A percentile compares a stretch with the other conserved stretches of the same genome.
Conservation (phyloP, 2,113 vertebrate genomes). For the Colinus virginianus region DNA sequence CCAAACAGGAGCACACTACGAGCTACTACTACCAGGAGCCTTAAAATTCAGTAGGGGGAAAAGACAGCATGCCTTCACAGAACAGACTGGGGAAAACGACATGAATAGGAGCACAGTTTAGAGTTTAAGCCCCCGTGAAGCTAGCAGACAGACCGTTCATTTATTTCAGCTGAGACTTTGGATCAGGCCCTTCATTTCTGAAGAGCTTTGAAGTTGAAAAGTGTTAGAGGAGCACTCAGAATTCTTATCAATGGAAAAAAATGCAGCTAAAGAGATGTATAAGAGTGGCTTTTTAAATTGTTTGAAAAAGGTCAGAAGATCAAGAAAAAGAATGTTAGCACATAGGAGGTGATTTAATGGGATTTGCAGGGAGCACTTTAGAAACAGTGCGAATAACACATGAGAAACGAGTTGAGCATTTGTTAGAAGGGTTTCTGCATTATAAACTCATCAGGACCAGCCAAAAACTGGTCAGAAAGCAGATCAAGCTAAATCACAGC, state of each 20-base stretch:
- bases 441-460: background rate
- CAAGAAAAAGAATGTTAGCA: background rate
- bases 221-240: slow-evolving; percentile 30
- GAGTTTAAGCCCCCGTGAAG: background rate
- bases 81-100: background rate
- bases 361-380: slow-evolving; percentile 9
- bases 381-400: background rate
- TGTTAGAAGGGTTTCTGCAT: background rate
- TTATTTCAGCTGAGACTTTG: background rate
- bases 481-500: background rate
- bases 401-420: background rate
- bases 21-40: background rate
- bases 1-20: background rate
- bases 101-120: background rate
- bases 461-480: background rate
- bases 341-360: slow-evolving; percentile 4
- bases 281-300: slow-evolving; percentile 18
- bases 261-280: background rate
- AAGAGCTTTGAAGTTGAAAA: slow-evolving; percentile 53
- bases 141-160: background rate
- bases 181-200: background rate
- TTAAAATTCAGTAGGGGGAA: background rate
- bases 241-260: slow-evolving; percentile 23
- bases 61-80: background rate
- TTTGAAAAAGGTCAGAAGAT: slow-evolving; percentile 49